A percentile compares a stretch with the other conserved stretches of the same genome.
phyloP scores from a whole-genome alignment of 2,888 invertebrate species.

The Cephonodes hylas region DNA sequence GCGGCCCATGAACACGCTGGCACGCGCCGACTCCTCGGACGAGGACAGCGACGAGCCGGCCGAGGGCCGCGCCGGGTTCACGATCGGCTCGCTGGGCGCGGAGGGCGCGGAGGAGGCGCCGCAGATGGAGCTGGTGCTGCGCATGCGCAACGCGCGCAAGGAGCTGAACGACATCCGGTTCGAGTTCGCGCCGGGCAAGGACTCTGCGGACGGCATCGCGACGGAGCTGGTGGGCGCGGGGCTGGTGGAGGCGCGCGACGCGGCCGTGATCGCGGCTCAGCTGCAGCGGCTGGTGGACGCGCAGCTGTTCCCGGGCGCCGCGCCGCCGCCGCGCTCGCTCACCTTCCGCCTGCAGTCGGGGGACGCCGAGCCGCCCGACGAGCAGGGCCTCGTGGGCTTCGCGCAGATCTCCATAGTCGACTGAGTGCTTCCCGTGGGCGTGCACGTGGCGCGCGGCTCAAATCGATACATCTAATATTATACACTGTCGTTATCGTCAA shows the following conservation, averaged over 20 bases:
- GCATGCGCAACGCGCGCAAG: slow-evolving; percentile 94
- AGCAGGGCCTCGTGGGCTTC: slow-evolving; percentile 96
- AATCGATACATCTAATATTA: slow-evolving; percentile 55
- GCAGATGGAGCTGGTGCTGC: slow-evolving; percentile 91
- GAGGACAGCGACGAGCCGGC: slow-evolving; percentile 73
- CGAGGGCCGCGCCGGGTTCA: slow-evolving; percentile 48
- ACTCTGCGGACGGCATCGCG: slow-evolving; percentile 96
- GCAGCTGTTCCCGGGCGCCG: slow-evolving; percentile 71
- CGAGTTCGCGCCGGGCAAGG: slow-evolving; percentile 96
- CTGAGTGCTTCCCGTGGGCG: slow-evolving; percentile 60
- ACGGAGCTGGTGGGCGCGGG: slow-evolving; percentile 98
- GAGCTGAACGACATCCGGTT: slow-evolving; percentile 99
- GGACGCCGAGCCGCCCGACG: slow-evolving; percentile 90
- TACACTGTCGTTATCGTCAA: slow-evolving; percentile 40
- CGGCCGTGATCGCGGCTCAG: slow-evolving; percentile 95
- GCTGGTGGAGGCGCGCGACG: slow-evolving; percentile 95
- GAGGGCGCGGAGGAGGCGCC: slow-evolving; percentile 59
- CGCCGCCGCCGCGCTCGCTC: slow-evolving; percentile 83
- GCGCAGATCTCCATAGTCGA: slow-evolving; percentile 98
- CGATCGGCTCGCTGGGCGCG: slow-evolving; percentile 56
- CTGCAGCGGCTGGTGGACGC: slow-evolving; percentile 93
- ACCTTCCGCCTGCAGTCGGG: slow-evolving; percentile 91
- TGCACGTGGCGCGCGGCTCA: slow-evolving; percentile 45
- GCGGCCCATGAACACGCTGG: slow-evolving; percentile 83
- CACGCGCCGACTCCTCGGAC: slow-evolving; percentile 82